phyloP scores from a whole-genome alignment of 2,113 vertebrate species.

The Corythaeola cristata region DNA sequence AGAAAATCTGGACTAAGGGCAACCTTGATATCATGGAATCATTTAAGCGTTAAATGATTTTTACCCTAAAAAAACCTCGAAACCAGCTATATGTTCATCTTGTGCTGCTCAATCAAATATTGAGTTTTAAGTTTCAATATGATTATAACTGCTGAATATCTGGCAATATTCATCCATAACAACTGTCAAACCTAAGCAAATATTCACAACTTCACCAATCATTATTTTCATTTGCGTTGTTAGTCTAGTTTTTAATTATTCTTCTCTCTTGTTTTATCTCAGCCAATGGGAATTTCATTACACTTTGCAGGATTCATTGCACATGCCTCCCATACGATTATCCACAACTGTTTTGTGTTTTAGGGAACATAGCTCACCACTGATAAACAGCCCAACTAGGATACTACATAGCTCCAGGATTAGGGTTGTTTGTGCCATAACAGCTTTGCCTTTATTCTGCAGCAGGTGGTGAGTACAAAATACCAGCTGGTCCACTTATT shows the following conservation, averaged over 20 bases:
- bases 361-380: background rate
- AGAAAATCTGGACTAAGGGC: background rate
- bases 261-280: background rate
- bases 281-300: background rate
- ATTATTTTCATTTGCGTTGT: background rate
- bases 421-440: background rate
- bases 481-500: background rate
- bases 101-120: background rate
- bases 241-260: background rate
- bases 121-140: background rate
- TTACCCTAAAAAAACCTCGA: background rate
- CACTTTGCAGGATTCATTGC: background rate
- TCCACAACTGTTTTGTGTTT: background rate
- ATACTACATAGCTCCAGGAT: background rate
- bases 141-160: background rate
- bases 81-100: background rate
- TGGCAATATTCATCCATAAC: background rate
- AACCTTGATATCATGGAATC: background rate
- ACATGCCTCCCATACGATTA: background rate
- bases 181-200: background rate
- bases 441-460: slow-evolving; percentile 13
- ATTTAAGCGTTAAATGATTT: background rate
- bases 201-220: background rate
- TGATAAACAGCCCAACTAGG: background rate
- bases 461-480: slow-evolving; percentile 2